Evolutionary conservation across 2,113 vertebrate genomes (phyloP).

Genomic region (Synodontis membranacea): DNA sequence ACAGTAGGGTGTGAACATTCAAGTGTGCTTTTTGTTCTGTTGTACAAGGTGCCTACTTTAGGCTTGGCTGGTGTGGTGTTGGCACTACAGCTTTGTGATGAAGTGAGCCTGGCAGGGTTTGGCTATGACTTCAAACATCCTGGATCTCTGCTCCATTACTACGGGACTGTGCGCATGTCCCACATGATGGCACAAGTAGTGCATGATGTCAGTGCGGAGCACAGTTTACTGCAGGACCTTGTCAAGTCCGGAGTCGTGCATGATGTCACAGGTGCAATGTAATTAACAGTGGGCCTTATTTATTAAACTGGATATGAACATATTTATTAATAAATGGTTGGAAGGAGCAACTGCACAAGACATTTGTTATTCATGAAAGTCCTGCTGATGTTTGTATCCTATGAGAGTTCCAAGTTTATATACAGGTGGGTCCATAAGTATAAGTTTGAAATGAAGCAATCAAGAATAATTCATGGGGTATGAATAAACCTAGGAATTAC

Average conservation of each 20-base stretch:
- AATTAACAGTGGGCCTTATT: constrained; percentile 31
- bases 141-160: constrained; percentile 73
- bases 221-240: constrained; percentile 71
- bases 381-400: neutral
- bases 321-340: neutral
- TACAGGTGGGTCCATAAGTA: no score
- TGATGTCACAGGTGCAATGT: constrained; percentile 75
- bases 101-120: constrained; percentile 78
- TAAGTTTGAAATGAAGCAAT: no score
- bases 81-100: constrained; percentile 77
- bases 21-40: neutral
- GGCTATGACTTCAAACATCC: constrained; percentile 75
- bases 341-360: neutral
- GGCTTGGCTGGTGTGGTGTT: constrained; percentile 71
- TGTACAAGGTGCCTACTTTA: constrained; percentile 70
- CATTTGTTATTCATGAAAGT: neutral
- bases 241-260: constrained; percentile 67
- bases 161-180: constrained; percentile 69
- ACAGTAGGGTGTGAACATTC: neutral
- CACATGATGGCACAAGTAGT: constrained; percentile 72
- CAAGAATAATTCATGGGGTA: no score
- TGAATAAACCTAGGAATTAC: no score
- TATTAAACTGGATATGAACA: neutral
- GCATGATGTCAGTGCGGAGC: constrained; percentile 74
- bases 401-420: neutral